Percentiles rank a stretch among this genome's conserved stretches.
Conservation (phyloP, 1,140 invertebrate genomes). For the Cecropterus lyciades region DNA sequence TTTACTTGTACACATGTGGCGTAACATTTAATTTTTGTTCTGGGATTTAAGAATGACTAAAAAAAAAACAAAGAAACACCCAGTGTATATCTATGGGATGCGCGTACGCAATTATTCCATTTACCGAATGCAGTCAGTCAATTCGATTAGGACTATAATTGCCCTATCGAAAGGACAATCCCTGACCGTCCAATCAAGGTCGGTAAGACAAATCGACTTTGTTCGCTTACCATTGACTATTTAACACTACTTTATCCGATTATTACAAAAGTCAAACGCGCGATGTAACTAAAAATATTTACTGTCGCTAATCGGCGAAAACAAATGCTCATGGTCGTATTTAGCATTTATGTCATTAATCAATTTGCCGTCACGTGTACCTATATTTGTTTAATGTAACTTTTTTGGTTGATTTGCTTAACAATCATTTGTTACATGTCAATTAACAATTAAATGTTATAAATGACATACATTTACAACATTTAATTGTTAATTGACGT, state of each 20-base stretch:
- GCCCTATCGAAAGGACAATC: slow-evolving; percentile 63
- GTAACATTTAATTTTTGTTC: too few species aligned
- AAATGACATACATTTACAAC: too few species aligned
- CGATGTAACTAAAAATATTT: slow-evolving; percentile 23
- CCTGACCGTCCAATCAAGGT: slow-evolving; percentile 50
- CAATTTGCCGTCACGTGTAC: too few species aligned
- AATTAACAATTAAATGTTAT: too few species aligned
- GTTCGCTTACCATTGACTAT: slow-evolving; percentile 33
- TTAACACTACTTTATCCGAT: background rate
- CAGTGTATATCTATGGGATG: slow-evolving; percentile 63
- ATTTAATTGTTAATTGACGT: too few species aligned
- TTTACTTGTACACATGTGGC: too few species aligned
- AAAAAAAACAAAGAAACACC: slow-evolving; percentile 43
- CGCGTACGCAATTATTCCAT: slow-evolving; percentile 77
- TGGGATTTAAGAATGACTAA: too few species aligned
- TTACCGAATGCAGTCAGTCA: slow-evolving; percentile 69
- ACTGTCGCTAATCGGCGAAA: background rate
- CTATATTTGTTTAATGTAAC: too few species aligned
- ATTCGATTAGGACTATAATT: slow-evolving; percentile 79
- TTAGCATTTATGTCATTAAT: too few species aligned
- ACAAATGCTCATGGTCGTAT: too few species aligned
- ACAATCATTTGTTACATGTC: too few species aligned
- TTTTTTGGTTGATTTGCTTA: too few species aligned
- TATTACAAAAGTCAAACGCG: background rate
- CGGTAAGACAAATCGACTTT: slow-evolving; percentile 20